These are phyloP conservation scores for Oriolus oriolus DNA, from an alignment of 2,113 vertebrate species.

Conservation along the genomic window DNA sequence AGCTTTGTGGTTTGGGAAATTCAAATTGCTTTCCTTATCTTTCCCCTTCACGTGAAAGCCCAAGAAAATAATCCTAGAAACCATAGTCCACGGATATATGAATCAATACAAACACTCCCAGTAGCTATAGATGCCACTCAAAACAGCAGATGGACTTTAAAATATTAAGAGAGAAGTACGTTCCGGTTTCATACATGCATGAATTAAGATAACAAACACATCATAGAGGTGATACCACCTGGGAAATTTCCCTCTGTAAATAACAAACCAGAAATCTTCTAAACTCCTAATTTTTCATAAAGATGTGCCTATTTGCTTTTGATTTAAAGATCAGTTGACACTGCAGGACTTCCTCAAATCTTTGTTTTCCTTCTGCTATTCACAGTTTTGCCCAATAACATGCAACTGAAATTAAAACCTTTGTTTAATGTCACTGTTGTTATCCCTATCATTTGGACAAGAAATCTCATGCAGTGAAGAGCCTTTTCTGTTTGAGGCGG, in stretches of 20 bases:
- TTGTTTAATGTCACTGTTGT: neutral
- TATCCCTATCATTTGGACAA: neutral
- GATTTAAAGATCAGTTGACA: neutral
- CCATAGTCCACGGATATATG: neutral
- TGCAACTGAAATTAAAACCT: neutral
- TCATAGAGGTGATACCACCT: neutral
- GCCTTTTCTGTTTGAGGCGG: neutral
- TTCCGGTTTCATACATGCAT: neutral
- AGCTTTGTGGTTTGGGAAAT: constrained; percentile 4
- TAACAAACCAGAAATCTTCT: neutral
- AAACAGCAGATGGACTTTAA: neutral
- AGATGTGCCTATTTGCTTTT: neutral
- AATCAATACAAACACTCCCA: neutral
- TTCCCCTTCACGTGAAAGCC: neutral
- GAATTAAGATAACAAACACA: neutral
- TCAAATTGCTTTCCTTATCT: constrained; percentile 34
- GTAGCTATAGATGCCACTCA: neutral
- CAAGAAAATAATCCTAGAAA: neutral
- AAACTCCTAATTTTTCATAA: neutral
- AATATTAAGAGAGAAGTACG: neutral
- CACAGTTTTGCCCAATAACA: neutral
- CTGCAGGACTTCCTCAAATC: neutral
- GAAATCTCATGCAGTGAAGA: neutral
- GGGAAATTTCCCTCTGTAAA: neutral
- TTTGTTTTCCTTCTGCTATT: neutral